These are phyloP conservation scores for Papilio helenus DNA, from an alignment of 1,140 invertebrate genomes.

Conservation along the genomic window DNA sequence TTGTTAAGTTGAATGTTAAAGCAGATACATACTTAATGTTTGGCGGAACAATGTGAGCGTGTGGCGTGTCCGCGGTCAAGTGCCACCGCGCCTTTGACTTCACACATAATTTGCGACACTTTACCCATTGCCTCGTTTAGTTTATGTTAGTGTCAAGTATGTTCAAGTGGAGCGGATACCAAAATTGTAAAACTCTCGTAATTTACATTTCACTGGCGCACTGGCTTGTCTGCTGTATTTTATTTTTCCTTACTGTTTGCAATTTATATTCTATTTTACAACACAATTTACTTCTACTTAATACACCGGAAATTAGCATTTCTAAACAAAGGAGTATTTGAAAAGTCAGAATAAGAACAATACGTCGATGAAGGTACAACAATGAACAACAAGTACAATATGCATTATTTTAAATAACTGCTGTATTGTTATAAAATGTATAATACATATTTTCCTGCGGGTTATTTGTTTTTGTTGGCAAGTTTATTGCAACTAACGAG, in stretches of 20 bases:
- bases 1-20: neutral
- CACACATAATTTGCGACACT: slow-evolving; percentile 4
- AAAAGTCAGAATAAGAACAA: neutral
- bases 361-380: neutral
- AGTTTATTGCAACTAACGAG: too few species aligned
- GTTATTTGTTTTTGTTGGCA: neutral
- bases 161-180: too few species aligned
- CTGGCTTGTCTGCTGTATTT: neutral
- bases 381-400: neutral
- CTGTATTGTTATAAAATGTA: neutral
- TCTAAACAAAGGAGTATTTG: slow-evolving; percentile 6
- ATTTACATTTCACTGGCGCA: neutral
- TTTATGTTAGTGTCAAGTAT: neutral
- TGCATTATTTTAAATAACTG: neutral
- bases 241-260: neutral
- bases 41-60: neutral
- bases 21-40: neutral
- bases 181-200: neutral
- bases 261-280: neutral
- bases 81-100: neutral
- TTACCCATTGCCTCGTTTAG: neutral
- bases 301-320: neutral
- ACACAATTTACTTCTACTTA: neutral
- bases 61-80: neutral
- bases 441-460: neutral